These are phyloP conservation scores for Tortricodes alternella DNA, from an alignment of 2,888 invertebrate species.

Conservation along the genomic window DNA sequence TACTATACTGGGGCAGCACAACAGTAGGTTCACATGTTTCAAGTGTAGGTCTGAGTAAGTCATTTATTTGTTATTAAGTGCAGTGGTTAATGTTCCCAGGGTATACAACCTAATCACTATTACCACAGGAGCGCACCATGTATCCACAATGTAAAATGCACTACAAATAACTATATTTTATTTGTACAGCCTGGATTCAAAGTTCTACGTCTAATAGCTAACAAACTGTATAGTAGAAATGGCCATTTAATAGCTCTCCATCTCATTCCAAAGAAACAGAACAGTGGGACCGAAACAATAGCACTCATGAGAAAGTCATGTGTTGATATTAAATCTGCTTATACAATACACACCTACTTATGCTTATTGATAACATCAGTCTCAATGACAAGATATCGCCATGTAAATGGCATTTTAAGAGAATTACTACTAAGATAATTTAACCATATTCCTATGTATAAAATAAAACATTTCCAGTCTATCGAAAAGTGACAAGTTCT, in stretches of 20 bases:
- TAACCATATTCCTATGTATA: slow-evolving; percentile 60
- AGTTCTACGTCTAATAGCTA: slow-evolving; percentile 78
- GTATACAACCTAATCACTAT: slow-evolving; percentile 67
- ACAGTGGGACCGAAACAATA: slow-evolving; percentile 45
- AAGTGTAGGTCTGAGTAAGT: slow-evolving; percentile 6
- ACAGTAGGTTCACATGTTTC: slow-evolving; percentile 1
- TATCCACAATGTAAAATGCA: slow-evolving; percentile 76
- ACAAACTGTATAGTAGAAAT: slow-evolving; percentile 69
- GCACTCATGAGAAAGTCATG: slow-evolving; percentile 28
- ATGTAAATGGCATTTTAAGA: slow-evolving; percentile 47
- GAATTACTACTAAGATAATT: slow-evolving; percentile 56
- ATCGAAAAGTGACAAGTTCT: slow-evolving; percentile 58
- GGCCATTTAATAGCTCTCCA: slow-evolving; percentile 55
- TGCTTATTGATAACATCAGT: slow-evolving; percentile 75
- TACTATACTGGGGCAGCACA: slow-evolving; percentile 1
- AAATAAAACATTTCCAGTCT: slow-evolving; percentile 44
- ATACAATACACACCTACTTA: slow-evolving; percentile 38
- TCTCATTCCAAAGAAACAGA: slow-evolving; percentile 48
- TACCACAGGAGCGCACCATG: slow-evolving; percentile 70
- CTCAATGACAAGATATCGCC: slow-evolving; percentile 69
- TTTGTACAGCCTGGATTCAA: slow-evolving; percentile 80
- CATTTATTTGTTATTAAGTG: slow-evolving; percentile 39
- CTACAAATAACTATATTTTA: slow-evolving; percentile 76
- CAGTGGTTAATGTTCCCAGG: slow-evolving; percentile 56
- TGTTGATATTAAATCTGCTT: slow-evolving; percentile 28